phyloP scores from a whole-genome alignment of 2,113 vertebrate species.

The Crypturellus undulatus region DNA sequence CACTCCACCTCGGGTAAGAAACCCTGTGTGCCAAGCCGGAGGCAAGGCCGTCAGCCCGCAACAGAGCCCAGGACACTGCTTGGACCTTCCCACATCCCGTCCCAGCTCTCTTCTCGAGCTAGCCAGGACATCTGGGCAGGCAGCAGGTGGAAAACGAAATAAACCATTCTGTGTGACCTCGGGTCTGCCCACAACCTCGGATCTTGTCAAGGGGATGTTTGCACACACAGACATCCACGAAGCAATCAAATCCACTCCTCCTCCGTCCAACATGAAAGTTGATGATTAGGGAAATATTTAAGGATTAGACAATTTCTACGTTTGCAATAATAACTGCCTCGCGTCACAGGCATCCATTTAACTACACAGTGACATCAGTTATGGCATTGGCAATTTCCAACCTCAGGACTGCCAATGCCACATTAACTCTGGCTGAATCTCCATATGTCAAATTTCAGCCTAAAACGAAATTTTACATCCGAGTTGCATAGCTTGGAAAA shows the following conservation, averaged over 20 bases:
- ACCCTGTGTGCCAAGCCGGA: background rate
- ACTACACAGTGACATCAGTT: background rate
- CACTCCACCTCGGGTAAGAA: background rate
- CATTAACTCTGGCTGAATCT: constrained; percentile 33
- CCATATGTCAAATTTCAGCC: constrained; percentile 19
- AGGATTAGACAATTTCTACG: background rate
- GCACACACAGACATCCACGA: background rate
- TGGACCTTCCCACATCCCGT: background rate
- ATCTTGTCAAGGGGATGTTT: constrained; percentile 39
- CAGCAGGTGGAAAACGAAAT: constrained; percentile 55
- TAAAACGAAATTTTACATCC: background rate
- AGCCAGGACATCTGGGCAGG: constrained; percentile 39
- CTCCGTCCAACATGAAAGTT: background rate
- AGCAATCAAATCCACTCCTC: background rate
- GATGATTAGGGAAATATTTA: background rate
- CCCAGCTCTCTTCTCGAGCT: background rate
- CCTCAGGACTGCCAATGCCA: background rate
- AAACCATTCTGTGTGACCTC: constrained; percentile 42
- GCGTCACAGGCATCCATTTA: background rate
- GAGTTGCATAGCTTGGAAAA: constrained; percentile 48
- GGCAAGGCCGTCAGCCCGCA: background rate
- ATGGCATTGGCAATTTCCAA: background rate
- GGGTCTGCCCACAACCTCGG: background rate
- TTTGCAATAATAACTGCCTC: background rate
- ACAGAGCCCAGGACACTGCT: background rate